Percentiles rank a stretch among this genome's conserved stretches.
phyloP scores from a whole-genome alignment of 2,888 invertebrate species.

The Crepidodera aurea region DNA sequence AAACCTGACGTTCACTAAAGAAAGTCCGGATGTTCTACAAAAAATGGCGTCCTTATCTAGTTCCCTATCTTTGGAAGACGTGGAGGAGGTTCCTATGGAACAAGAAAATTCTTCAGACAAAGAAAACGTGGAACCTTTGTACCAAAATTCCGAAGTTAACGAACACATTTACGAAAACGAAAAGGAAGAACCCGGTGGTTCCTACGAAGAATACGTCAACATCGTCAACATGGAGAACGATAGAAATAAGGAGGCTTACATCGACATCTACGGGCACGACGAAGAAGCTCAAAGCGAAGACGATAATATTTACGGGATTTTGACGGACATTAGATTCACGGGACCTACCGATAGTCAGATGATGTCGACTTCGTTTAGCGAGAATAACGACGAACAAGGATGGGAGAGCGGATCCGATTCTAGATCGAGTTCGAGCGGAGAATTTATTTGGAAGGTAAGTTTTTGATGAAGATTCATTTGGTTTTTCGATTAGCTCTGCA shows the following conservation, averaged over 20 bases:
- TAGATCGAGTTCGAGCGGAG: constrained; percentile 78
- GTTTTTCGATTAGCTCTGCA: too few relatives aligned
- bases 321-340: constrained; percentile 60
- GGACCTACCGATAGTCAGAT: constrained; percentile 59
- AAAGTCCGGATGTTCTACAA: neutral
- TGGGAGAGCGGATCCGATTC: constrained; percentile 77
- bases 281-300: constrained; percentile 43
- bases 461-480: too few relatives aligned
- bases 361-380: constrained; percentile 63
- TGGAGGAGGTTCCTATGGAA: neutral
- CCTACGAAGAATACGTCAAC: constrained; percentile 52
- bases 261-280: constrained; percentile 44
- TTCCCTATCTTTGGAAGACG: too few relatives aligned
- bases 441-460: constrained; percentile 81
- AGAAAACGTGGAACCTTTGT: constrained; percentile 16
- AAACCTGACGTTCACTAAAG: constrained; percentile 14
- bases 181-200: constrained; percentile 23
- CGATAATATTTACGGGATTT: constrained; percentile 54
- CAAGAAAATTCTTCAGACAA: constrained; percentile 8
- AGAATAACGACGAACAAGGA: constrained; percentile 67
- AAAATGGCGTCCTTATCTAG: neutral
- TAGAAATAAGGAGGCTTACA: constrained; percentile 61
- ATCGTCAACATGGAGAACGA: constrained; percentile 49
- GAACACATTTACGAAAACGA: neutral
- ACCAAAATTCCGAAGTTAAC: constrained; percentile 8